Conservation (phyloP, 2,888 invertebrate species). For the Acleris laterana region DNA sequence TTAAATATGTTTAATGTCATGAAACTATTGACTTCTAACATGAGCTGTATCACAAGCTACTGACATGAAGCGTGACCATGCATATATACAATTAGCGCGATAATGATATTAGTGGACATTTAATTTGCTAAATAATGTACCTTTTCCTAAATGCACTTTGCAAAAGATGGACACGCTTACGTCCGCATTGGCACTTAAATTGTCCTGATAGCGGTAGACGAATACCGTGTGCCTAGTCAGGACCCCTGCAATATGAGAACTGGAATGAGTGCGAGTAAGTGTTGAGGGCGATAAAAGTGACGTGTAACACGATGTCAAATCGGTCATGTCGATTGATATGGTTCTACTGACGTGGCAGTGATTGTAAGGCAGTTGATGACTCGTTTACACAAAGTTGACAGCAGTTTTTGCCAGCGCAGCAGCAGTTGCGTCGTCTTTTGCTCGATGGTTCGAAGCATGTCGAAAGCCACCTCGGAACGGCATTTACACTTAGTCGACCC, state of each 20-base stretch:
- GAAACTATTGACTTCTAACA: slow-evolving; percentile 22
- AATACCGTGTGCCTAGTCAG: slow-evolving; percentile 81
- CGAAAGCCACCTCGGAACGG: too few species aligned
- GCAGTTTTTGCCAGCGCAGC: too few species aligned
- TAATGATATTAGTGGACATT: slow-evolving; percentile 34
- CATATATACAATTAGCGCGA: slow-evolving; percentile 34
- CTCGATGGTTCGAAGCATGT: too few species aligned
- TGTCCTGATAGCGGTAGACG: slow-evolving; percentile 81
- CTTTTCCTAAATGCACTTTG: slow-evolving; percentile 85
- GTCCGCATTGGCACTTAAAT: slow-evolving; percentile 74
- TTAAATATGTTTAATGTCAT: slow-evolving; percentile 7
- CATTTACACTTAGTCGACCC: too few species aligned
- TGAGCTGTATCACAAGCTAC: slow-evolving; percentile 11
- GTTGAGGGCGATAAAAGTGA: slow-evolving; percentile 15
- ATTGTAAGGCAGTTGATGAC: too few species aligned
- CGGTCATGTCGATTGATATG: too few species aligned
- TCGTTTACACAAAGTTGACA: too few species aligned
- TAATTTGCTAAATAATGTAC: slow-evolving; percentile 57
- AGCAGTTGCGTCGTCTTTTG: too few species aligned
- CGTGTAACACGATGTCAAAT: too few species aligned
- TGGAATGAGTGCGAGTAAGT: slow-evolving; percentile 43
- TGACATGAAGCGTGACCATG: slow-evolving; percentile 37
- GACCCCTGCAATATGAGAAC: slow-evolving; percentile 78
- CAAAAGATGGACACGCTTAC: slow-evolving; percentile 82
- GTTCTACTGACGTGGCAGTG: too few species aligned